phyloP scores from a whole-genome alignment of 1,140 invertebrate species.

The Sipha flava region DNA sequence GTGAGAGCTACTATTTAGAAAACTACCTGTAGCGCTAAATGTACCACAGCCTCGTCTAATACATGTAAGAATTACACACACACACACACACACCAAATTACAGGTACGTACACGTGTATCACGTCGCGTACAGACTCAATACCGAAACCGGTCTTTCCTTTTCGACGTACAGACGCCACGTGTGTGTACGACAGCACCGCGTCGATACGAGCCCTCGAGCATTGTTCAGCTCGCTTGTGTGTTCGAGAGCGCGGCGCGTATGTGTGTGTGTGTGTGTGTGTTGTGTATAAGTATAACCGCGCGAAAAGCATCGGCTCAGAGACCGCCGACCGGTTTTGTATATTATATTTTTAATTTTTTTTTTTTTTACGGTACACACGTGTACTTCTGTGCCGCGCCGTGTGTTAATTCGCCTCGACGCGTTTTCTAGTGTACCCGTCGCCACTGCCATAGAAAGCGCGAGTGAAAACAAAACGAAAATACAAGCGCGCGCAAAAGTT shows the following conservation, averaged over 20 bases:
- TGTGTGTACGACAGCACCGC: background rate
- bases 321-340: background rate
- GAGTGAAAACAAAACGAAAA: background rate
- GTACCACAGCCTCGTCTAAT: no score
- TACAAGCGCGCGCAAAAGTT: background rate
- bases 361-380: background rate
- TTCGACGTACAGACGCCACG: background rate
- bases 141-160: background rate
- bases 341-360: background rate
- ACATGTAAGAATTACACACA: no score
- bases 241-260: background rate
- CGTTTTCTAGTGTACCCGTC: no score
- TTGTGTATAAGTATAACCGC: background rate
- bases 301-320: background rate
- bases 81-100: background rate
- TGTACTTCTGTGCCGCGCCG: no score
- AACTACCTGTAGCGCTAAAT: background rate
- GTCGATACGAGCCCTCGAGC: background rate
- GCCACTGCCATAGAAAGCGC: background rate
- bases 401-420: background rate
- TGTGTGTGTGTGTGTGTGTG: background rate
- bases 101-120: background rate
- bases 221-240: background rate
- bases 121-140: background rate
- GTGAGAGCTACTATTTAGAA: slow-evolving; percentile 1